Conservation (phyloP, 2,888 invertebrate species). For the Nomada fucata region DNA sequence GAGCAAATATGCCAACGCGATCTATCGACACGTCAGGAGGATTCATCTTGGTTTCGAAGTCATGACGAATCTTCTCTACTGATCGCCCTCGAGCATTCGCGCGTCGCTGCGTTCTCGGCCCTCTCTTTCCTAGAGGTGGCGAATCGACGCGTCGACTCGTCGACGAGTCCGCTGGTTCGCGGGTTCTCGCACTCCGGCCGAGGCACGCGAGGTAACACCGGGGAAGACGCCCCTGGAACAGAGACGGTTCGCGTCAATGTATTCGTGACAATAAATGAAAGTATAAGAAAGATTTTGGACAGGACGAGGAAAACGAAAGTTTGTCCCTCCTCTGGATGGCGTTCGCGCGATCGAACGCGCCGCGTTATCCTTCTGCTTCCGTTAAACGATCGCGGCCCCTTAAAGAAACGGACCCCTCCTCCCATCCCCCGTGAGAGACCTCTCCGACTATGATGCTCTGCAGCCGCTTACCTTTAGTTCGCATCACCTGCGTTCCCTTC, state of each 20-base stretch:
- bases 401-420: too few relatives aligned
- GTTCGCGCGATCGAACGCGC: background rate
- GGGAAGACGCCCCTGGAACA: background rate
- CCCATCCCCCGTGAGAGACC: background rate
- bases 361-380: background rate
- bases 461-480: constrained; percentile 6
- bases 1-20: constrained; percentile 73
- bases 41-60: constrained; percentile 67
- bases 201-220: background rate
- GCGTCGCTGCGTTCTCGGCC: too few relatives aligned
- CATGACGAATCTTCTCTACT: constrained; percentile 26
- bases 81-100: background rate
- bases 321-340: background rate
- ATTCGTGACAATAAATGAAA: constrained; percentile 45
- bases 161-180: background rate
- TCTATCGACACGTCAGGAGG: constrained; percentile 78
- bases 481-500: background rate
- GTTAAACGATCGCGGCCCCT: too few relatives aligned
- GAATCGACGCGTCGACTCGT: too few relatives aligned
- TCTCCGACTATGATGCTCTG: background rate
- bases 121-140: too few relatives aligned
- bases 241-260: constrained; percentile 15
- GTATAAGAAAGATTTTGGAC: background rate
- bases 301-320: background rate
- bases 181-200: constrained; percentile 7